Conservation (phyloP, 1,140 invertebrate species). For the Solenopsis fugax region DNA sequence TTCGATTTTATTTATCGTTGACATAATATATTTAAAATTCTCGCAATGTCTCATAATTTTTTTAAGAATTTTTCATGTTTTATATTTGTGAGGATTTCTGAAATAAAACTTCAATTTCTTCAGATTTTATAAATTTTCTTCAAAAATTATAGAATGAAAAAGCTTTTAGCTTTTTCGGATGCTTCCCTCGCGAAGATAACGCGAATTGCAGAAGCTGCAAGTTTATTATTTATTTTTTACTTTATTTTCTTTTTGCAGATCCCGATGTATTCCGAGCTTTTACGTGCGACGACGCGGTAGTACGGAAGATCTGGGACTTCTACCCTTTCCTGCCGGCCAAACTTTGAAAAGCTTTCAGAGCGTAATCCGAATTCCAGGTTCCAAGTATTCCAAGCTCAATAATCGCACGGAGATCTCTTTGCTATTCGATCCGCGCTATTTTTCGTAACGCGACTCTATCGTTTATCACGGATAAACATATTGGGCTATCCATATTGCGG, state of each 20-base stretch:
- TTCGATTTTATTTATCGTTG: too few species aligned
- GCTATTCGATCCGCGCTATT: neutral
- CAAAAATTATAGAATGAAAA: too few species aligned
- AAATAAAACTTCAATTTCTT: too few species aligned
- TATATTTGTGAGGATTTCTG: too few species aligned
- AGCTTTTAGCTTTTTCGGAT: neutral
- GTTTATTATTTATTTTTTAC: neutral
- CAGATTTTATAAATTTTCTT: too few species aligned
- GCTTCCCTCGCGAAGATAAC: neutral
- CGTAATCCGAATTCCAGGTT: neutral
- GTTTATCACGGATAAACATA: neutral
- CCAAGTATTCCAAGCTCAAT: neutral
- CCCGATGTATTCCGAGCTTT: conserved; percentile 68
- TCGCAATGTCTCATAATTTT: too few species aligned
- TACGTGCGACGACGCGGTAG: conserved; percentile 66
- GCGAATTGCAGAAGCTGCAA: neutral
- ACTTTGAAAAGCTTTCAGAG: conserved; percentile 62
- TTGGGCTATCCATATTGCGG: conserved; percentile 1
- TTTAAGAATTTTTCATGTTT: too few species aligned
- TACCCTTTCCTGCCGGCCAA: conserved; percentile 73
- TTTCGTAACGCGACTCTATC: neutral
- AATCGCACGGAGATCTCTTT: neutral
- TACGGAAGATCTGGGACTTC: conserved; percentile 77
- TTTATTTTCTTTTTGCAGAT: conserved; percentile 71
- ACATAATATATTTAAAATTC: too few species aligned